Percentiles rank a stretch among this genome's conserved stretches.
phyloP scores from a whole-genome alignment of 2,797 vertebrate genomes.

The Malurus leucopterus region DNA sequence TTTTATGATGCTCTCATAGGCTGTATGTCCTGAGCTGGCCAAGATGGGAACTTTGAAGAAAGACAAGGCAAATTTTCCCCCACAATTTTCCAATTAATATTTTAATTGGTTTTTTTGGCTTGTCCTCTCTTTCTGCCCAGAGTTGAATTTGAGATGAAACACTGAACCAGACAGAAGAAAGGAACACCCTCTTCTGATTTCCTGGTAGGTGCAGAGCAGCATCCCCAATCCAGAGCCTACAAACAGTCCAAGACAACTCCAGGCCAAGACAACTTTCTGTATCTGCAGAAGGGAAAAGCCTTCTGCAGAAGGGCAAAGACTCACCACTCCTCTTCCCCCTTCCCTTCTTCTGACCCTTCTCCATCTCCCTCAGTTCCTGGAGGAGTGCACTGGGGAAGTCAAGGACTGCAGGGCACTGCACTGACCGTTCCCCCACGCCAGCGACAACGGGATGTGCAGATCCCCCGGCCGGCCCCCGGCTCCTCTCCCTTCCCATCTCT shows the following conservation, averaged over 20 bases:
- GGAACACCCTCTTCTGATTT: neutral
- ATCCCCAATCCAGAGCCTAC: neutral
- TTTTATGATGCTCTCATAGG: neutral
- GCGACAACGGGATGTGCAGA: neutral
- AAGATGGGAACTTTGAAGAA: neutral
- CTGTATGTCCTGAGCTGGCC: accelerated
- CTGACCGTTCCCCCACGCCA: neutral
- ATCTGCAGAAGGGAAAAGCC: neutral
- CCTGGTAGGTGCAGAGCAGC: neutral
- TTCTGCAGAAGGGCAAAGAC: neutral
- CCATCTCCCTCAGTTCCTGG: neutral
- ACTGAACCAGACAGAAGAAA: neutral
- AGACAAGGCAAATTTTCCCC: neutral
- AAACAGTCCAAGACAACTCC: neutral
- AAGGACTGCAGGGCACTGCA: neutral
- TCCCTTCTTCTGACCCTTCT: constrained; percentile 38
- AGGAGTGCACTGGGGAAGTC: constrained; percentile 22
- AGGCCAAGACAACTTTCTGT: neutral
- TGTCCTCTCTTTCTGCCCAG: neutral
- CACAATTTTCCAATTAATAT: neutral
- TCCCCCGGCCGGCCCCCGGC: neutral
- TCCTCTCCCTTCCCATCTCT: neutral
- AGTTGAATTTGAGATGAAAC: neutral
- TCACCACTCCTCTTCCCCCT: neutral
- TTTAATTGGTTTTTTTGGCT: neutral